A percentile compares a stretch with the other conserved stretches of the same genome.
These are phyloP conservation scores for Diorhabda sublineata DNA, from an alignment of 1,140 invertebrate species.

Conservation along the genomic window DNA sequence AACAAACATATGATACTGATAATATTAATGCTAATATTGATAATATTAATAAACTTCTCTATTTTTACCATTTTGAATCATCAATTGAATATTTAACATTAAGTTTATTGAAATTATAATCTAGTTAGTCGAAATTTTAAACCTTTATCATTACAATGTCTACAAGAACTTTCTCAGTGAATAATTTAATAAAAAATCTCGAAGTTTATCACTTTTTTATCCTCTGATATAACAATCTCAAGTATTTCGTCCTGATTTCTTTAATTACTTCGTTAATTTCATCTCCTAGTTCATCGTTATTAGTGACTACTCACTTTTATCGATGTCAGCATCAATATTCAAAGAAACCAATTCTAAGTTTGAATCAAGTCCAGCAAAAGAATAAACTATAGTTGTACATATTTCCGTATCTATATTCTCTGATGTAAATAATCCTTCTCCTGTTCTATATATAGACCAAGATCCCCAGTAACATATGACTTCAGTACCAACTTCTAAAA, in stretches of 20 bases:
- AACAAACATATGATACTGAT: constrained; percentile 2
- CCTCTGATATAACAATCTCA: too few relatives aligned
- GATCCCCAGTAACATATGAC: constrained; percentile 69
- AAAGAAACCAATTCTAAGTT: constrained; percentile 18
- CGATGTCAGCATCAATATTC: too few relatives aligned
- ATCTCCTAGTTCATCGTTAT: too few relatives aligned
- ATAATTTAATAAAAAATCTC: too few relatives aligned
- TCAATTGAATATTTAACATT: constrained; percentile 1
- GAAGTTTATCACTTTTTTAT: too few relatives aligned
- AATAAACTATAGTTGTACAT: constrained; percentile 71
- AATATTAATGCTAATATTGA: neutral
- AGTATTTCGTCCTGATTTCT: too few relatives aligned
- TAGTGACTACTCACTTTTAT: too few relatives aligned
- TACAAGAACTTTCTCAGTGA: too few relatives aligned
- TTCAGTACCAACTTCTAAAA: constrained; percentile 20
- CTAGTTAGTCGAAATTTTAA: too few relatives aligned
- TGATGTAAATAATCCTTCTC: constrained; percentile 61
- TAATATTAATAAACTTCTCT: neutral
- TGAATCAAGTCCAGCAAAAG: constrained; percentile 62
- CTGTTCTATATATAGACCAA: constrained; percentile 66
- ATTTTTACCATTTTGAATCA: neutral
- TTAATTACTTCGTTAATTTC: too few relatives aligned
- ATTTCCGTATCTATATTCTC: constrained; percentile 63
- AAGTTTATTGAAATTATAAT: neutral
- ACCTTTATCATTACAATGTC: too few relatives aligned